Evolutionary conservation across 2,797 vertebrate species (phyloP).

Genomic region (Poeciliopsis gracilis): DNA sequence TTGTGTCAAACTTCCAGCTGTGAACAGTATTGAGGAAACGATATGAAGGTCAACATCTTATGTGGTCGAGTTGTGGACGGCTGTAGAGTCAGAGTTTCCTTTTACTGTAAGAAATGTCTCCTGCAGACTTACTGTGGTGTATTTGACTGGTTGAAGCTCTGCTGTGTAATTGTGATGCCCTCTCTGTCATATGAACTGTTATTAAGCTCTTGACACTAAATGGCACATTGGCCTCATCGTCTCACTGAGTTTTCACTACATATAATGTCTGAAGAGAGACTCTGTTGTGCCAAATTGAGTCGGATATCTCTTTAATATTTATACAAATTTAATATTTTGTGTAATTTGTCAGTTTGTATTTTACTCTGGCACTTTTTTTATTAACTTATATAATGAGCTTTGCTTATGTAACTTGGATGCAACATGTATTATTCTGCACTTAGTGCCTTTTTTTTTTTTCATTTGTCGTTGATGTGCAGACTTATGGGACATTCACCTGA

Average conservation of each 20-base stretch:
- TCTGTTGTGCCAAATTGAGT: constrained; percentile 19
- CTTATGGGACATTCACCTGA: constrained; percentile 1
- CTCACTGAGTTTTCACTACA: constrained; percentile 25
- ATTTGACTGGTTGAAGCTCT: constrained; percentile 5
- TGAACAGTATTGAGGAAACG: neutral
- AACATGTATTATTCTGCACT: neutral
- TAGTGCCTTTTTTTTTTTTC: neutral
- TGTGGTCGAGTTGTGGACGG: neutral
- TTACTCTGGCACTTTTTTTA: constrained; percentile 19
- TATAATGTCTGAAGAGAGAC: constrained; percentile 16
- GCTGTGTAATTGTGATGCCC: neutral
- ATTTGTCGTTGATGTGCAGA: constrained; percentile 1
- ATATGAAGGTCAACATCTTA: neutral
- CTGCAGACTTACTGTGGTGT: neutral
- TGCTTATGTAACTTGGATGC: constrained; percentile 23
- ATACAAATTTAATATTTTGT: constrained; percentile 17
- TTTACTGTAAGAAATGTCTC: neutral
- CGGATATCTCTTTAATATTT: constrained; percentile 26
- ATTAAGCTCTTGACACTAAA: constrained; percentile 19
- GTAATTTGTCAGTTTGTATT: constrained; percentile 15
- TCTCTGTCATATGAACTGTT: neutral
- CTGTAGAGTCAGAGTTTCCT: neutral
- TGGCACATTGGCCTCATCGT: constrained; percentile 38
- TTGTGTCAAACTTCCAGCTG: neutral
- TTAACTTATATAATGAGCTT: constrained; percentile 37